phyloP scores from a whole-genome alignment of 2,113 vertebrate genomes.

The Etheostoma cragini region DNA sequence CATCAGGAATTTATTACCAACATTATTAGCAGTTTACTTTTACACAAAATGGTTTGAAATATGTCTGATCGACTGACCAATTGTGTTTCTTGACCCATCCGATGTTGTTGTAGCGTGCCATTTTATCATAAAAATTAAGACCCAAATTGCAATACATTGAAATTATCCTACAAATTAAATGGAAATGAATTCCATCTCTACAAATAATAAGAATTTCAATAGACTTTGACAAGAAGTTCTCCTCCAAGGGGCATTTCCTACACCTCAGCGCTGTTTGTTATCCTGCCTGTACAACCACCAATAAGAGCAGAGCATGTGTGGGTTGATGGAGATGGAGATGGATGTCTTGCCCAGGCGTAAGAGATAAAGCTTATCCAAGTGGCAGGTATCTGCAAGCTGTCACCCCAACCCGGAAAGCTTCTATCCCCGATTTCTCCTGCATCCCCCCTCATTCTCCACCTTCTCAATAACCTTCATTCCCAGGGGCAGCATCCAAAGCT shows the following conservation, averaged over 20 bases:
- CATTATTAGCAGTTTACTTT: too few relatives aligned
- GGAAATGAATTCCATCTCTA: slow-evolving; percentile 47
- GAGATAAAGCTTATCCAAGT: slow-evolving; percentile 52
- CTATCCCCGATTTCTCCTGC: slow-evolving; percentile 10
- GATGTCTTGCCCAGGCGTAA: slow-evolving; percentile 49
- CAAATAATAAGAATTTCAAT: slow-evolving; percentile 48
- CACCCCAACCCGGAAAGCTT: slow-evolving; percentile 8
- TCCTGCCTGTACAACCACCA: slow-evolving; percentile 39
- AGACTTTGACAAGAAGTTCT: slow-evolving; percentile 8
- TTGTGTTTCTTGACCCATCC: neutral
- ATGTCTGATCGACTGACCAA: neutral
- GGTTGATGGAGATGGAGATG: slow-evolving; percentile 62
- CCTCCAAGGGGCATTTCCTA: slow-evolving; percentile 59
- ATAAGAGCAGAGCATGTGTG: slow-evolving; percentile 45
- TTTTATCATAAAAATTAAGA: slow-evolving; percentile 17
- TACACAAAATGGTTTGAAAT: neutral
- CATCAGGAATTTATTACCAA: too few relatives aligned
- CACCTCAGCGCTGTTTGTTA: slow-evolving; percentile 69
- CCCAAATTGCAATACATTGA: slow-evolving; percentile 1
- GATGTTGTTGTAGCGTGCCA: neutral
- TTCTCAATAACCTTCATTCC: slow-evolving; percentile 66
- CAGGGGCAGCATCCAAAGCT: slow-evolving; percentile 63
- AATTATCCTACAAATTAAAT: slow-evolving; percentile 38
- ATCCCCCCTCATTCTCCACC: slow-evolving; percentile 19
- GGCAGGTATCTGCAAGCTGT: slow-evolving; percentile 60